phyloP scores from a whole-genome alignment of 2,797 vertebrate genomes.

The Ara ararauna region DNA sequence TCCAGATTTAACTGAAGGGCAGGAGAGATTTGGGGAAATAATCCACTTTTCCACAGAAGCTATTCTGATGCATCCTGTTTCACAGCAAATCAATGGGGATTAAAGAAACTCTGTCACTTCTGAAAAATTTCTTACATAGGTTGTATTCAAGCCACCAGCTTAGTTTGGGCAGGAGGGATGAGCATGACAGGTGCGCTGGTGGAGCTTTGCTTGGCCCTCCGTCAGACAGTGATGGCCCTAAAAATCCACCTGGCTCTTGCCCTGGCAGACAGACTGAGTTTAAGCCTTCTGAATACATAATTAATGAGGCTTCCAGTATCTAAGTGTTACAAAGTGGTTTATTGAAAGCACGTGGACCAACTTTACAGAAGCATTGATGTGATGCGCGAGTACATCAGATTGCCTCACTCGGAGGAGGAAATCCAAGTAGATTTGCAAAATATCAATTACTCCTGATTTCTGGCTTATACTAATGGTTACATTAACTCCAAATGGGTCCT shows the following conservation, averaged over 20 bases:
- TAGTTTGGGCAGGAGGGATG: neutral
- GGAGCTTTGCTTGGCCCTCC: neutral
- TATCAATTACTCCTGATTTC: neutral
- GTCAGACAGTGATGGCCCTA: neutral
- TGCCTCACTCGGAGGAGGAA: neutral
- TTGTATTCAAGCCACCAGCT: neutral
- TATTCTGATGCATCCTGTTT: neutral
- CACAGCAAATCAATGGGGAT: neutral
- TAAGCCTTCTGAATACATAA: neutral
- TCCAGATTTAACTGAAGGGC: neutral
- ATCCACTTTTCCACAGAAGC: neutral
- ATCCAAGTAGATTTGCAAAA: neutral
- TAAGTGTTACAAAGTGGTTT: neutral
- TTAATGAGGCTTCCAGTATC: neutral
- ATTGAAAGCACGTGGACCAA: neutral
- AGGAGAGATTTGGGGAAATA: constrained; percentile 11
- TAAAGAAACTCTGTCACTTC: neutral
- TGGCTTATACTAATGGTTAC: neutral
- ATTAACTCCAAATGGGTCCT: neutral
- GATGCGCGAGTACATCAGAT: rapidly evolving
- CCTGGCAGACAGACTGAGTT: rapidly evolving
- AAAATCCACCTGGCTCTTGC: neutral
- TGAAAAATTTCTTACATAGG: neutral
- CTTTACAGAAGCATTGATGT: rapidly evolving
- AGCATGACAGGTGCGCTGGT: neutral